Base-by-base conservation (phyloP, 2,797 vertebrate genomes). In the Syndactyla subalaris region DNA sequence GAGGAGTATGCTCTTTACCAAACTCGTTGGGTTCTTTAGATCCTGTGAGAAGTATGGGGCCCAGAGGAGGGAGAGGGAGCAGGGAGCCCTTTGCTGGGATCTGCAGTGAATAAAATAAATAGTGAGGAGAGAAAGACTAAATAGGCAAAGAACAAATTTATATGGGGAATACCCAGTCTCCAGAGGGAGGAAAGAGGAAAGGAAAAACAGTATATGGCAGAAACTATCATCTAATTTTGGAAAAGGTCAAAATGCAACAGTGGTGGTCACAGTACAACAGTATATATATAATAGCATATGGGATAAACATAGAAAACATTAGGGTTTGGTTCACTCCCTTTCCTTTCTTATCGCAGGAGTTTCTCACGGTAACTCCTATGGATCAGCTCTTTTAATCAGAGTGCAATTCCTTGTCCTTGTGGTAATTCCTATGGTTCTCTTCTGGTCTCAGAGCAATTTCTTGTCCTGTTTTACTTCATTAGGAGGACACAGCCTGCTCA, bases 211-310 rank as follows among this genome's bases (percentile, higher is more conserved):
- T 23, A 19, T 22, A 6, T 22, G 62, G 52, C 32, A 90, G 36
- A 70, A 88, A 49, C n/a, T 39, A n/a, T 63, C 51, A 10, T 54
- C 9, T 57, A 22, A 55, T 61, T 71, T 89, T 34, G 66, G 77
- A 72, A 67, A 86, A 79, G 34, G 45, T 32, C 9, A 57, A 75
- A 83, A 75, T 11, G 14, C 29, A 45, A 22, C 43, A 36, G 43
- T 13, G 32, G 16, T 1, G 0, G 34, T 43, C 57, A 46, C 41
- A 30, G 14, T 22, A 16, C 59, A 51, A 21, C 14, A 29, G 7
- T 9, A 19, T 1, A 3, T 26, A 0, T 39, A 39, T 6, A 39
- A 30, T 0, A 67, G 32, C 29, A 21, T 1, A 46, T 17, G 34
- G 46, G 29, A 72, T 16, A 92, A 75, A 17, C 24, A n/a, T 1